Percentiles rank a stretch among this genome's conserved stretches.
Evolutionary conservation across 2,888 invertebrate species (phyloP).

Genomic region (Ophion ventricosus): DNA sequence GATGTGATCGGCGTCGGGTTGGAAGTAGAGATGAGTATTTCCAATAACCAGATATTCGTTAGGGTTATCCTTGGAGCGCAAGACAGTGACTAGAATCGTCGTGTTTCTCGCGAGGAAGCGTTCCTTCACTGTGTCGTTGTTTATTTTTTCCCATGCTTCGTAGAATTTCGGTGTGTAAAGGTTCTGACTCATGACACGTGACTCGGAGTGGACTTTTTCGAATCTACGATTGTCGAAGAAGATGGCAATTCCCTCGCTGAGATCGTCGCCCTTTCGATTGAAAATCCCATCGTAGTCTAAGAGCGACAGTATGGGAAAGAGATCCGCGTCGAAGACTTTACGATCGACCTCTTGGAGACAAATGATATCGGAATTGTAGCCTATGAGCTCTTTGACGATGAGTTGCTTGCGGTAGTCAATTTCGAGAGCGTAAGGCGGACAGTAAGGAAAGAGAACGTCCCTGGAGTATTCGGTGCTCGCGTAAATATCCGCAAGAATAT

Average conservation of each 20-base stretch:
- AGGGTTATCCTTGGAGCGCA: constrained; percentile 86
- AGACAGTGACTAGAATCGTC: constrained; percentile 84
- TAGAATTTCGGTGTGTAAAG: constrained; percentile 85
- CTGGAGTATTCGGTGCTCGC: constrained; percentile 92
- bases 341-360: constrained; percentile 97
- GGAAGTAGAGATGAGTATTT: constrained; percentile 97
- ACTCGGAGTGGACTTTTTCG: constrained; percentile 85
- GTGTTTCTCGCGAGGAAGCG: constrained; percentile 88
- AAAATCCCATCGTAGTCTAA: constrained; percentile 86
- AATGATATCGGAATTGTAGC: constrained; percentile 95
- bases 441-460: constrained; percentile 91
- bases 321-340: constrained; percentile 89
- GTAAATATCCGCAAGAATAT: constrained; percentile 96
- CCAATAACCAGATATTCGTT: constrained; percentile 88
- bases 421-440: constrained; percentile 91
- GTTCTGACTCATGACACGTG: constrained; percentile 86
- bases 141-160: constrained; percentile 86
- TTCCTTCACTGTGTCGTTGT: constrained; percentile 85
- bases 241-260: constrained; percentile 92
- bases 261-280: constrained; percentile 89
- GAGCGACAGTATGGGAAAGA: constrained; percentile 86
- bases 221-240: constrained; percentile 90
- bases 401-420: constrained; percentile 95
- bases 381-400: constrained; percentile 91
- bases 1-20: constrained; percentile 95